Evolutionary conservation across 2,797 vertebrate genomes (phyloP).

Genomic region (Acanthiza pusilla): DNA sequence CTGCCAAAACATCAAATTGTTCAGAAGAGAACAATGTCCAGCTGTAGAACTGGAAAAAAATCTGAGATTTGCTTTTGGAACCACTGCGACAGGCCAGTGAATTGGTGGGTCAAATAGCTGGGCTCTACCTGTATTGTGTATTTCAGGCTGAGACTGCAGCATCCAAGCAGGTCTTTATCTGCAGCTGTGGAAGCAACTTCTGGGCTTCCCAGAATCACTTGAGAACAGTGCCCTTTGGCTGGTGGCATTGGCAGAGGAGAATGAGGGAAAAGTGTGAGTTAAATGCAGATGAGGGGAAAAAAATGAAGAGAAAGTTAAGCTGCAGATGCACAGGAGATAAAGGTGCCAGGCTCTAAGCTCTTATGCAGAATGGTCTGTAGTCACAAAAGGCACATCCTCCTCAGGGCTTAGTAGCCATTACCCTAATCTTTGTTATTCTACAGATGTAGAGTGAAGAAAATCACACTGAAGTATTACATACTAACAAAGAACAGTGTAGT

Average conservation of each 20-base stretch:
- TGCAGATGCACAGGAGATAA: not conserved
- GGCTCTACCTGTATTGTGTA: not conserved
- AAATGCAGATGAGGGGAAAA: not conserved
- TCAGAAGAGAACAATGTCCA: not conserved
- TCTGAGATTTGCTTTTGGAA: not conserved
- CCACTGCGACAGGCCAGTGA: accelerated
- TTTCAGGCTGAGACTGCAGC: not conserved
- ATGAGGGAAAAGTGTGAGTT: not conserved
- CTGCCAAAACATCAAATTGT: not conserved
- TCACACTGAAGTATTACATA: not conserved
- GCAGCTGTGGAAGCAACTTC: not conserved
- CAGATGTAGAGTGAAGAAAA: not conserved
- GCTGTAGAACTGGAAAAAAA: not conserved
- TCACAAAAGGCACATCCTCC: not conserved
- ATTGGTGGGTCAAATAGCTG: not conserved
- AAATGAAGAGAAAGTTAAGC: not conserved
- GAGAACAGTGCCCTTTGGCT: not conserved
- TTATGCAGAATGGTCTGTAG: not conserved
- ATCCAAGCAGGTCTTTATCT: not conserved
- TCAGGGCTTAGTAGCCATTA: not conserved
- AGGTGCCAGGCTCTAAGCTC: not conserved
- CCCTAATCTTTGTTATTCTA: not conserved
- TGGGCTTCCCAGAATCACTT: not conserved
- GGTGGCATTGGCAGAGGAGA: not conserved
- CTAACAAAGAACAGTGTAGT: not conserved